These are phyloP conservation scores for Isoperla grammatica DNA, from an alignment of 2,888 invertebrate species.

Conservation along the genomic window DNA sequence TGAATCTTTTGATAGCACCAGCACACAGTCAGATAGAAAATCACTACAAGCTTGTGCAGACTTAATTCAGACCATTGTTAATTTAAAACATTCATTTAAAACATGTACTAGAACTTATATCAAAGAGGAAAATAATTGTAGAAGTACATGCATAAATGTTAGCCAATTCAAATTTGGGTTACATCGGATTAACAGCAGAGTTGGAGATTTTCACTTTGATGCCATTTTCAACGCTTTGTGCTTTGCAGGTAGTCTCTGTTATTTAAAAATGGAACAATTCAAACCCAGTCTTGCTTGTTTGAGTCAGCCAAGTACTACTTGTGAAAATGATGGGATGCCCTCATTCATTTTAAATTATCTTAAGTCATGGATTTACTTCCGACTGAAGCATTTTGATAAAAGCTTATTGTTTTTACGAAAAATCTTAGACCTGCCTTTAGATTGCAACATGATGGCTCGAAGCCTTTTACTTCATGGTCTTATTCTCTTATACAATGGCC, in stretches of 20 bases:
- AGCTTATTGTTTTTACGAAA: not conserved
- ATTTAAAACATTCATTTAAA: too few relatives aligned
- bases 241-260: not conserved
- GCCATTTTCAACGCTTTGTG: not conserved
- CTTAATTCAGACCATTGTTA: too few relatives aligned
- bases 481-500: not conserved
- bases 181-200: not conserved
- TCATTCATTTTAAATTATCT: not conserved
- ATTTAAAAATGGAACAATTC: not conserved
- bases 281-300: not conserved
- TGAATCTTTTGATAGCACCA: not conserved
- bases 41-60: too few relatives aligned
- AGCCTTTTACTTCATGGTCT: not conserved
- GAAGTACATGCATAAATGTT: too few relatives aligned
- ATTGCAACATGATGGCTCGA: not conserved
- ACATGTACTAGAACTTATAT: too few relatives aligned
- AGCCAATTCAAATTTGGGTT: constrained; percentile 3
- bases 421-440: not conserved
- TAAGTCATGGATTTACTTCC: not conserved
- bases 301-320: not conserved
- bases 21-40: too few relatives aligned
- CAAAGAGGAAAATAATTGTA: too few relatives aligned
- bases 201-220: not conserved
- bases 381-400: not conserved
- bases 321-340: too few relatives aligned